These are phyloP conservation scores for Eucidaris tribuloides DNA, from an alignment of 35 echinoderm and acorn worm species.

Conservation along the genomic window DNA sequence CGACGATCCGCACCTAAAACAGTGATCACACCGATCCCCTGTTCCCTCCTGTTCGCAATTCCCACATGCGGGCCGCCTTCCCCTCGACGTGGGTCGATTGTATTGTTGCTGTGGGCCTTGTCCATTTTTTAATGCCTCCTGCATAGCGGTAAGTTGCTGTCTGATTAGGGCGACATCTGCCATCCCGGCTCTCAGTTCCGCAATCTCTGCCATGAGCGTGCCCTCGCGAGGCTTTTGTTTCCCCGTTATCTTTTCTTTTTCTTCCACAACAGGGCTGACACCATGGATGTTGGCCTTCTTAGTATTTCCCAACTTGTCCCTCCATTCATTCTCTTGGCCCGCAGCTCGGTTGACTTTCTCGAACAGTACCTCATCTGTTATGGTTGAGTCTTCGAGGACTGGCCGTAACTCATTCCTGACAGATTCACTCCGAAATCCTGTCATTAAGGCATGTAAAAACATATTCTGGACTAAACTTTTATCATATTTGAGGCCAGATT, in stretches of 20 bases:
- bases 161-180: background rate
- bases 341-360: slow-evolving; percentile 12
- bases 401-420: slow-evolving; percentile 6
- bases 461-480: slow-evolving; percentile 30
- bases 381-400: background rate
- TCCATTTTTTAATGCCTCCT: background rate
- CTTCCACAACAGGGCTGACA: background rate
- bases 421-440: slow-evolving; percentile 33
- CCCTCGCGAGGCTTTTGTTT: background rate
- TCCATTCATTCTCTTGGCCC: slow-evolving; percentile 3
- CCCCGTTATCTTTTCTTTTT: background rate
- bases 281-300: background rate
- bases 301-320: background rate
- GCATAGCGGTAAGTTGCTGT: background rate
- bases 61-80: background rate
- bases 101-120: background rate
- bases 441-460: slow-evolving; percentile 39
- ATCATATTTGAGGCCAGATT: slow-evolving; percentile 23
- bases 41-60: background rate
- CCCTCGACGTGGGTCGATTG: background rate
- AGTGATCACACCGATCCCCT: background rate
- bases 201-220: background rate
- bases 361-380: slow-evolving; percentile 40
- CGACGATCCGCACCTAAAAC: slow-evolving; percentile 11
- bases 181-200: background rate